A percentile compares a stretch with the other conserved stretches of the same genome.
Conservation (phyloP, 2,888 invertebrate genomes). For the Notodonta ziczac region DNA sequence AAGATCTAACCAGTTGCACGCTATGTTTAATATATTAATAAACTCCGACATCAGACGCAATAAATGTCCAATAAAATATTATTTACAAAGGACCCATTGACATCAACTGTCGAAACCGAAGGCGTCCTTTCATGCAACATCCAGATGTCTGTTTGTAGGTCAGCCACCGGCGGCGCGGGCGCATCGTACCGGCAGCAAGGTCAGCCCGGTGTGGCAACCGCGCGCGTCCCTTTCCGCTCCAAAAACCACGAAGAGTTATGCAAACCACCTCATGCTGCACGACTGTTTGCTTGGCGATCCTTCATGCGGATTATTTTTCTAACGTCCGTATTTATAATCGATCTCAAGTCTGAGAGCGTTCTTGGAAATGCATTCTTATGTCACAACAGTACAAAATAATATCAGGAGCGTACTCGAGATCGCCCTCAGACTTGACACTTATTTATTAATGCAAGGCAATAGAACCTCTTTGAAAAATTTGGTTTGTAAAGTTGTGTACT, state of each 20-base stretch:
- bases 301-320: conserved; percentile 8
- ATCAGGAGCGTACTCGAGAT: no score
- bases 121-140: conserved; percentile 25
- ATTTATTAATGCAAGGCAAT: no score
- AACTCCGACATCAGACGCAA: not conserved
- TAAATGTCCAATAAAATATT: not conserved
- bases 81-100: conserved; percentile 5
- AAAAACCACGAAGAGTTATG: conserved; percentile 74
- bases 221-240: conserved; percentile 79
- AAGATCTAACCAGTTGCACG: not conserved
- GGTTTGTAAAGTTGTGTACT: no score
- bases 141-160: conserved; percentile 37
- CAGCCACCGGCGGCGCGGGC: conserved; percentile 21
- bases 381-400: no score
- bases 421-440: no score
- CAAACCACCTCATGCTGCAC: conserved; percentile 55
- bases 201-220: conserved; percentile 69
- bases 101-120: conserved; percentile 1
- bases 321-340: no score
- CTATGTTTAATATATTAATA: not conserved
- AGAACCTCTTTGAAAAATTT: no score
- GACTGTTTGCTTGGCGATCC: conserved; percentile 22
- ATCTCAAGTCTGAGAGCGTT: not conserved
- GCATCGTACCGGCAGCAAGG: conserved; percentile 55
- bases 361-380: no score